Evolutionary conservation across 2,888 invertebrate genomes (phyloP).

Genomic region (Mamestra brassicae): DNA sequence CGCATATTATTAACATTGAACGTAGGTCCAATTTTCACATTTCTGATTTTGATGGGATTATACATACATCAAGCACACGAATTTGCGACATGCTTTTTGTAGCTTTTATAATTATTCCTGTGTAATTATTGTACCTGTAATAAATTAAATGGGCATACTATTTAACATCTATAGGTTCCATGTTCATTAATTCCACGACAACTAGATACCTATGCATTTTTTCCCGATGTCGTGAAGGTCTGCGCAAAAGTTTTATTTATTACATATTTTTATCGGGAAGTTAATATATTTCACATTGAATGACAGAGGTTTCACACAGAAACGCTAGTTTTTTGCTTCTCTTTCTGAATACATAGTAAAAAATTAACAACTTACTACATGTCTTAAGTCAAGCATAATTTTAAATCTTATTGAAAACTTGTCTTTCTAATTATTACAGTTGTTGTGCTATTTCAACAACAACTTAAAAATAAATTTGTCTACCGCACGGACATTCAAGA

Average conservation of each 20-base stretch:
- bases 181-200: conserved; percentile 61
- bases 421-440: conserved; percentile 6
- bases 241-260: conserved; percentile 28
- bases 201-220: conserved; percentile 39
- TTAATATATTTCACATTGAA: conserved; percentile 4
- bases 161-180: conserved; percentile 46
- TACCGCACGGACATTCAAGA: conserved; percentile 33
- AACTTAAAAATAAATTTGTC: conserved; percentile 29
- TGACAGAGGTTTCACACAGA: conserved; percentile 9
- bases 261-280: conserved; percentile 18
- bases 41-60: no score
- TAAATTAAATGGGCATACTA: conserved; percentile 45
- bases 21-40: no score
- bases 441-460: conserved; percentile 7
- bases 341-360: not conserved
- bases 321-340: not conserved
- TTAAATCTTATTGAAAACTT: not conserved
- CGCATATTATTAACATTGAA: no score
- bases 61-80: conserved; percentile 6
- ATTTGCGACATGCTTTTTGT: conserved; percentile 20
- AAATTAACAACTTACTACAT: not conserved
- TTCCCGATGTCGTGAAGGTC: conserved; percentile 33
- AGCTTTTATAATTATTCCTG: conserved; percentile 14
- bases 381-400: not conserved
- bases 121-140: conserved; percentile 40